Percentiles rank a stretch among this genome's conserved stretches.
phyloP scores from a whole-genome alignment of 2,888 invertebrate genomes.

The Melinopterus prodromus region DNA sequence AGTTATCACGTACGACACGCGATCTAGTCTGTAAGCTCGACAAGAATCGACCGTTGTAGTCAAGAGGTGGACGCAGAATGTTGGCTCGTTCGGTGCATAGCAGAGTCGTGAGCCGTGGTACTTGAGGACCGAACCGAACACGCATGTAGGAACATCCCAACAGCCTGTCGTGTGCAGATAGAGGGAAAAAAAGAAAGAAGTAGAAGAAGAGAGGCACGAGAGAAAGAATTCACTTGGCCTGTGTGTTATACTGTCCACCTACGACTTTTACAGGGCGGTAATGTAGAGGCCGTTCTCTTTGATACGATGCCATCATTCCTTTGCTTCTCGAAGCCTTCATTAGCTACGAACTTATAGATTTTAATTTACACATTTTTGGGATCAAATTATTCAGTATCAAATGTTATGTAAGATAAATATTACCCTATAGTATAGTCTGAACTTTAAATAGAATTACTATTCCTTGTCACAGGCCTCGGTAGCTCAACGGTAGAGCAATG shows the following conservation, averaged over 20 bases:
- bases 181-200: background rate
- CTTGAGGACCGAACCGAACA: background rate
- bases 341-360: too few relatives aligned
- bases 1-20: background rate
- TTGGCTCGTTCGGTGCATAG: background rate
- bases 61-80: background rate
- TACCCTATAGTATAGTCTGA: too few relatives aligned
- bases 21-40: background rate
- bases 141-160: background rate
- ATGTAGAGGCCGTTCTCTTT: background rate
- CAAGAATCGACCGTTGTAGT: background rate
- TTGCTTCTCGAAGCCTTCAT: too few relatives aligned
- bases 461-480: too few relatives aligned
- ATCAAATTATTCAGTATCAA: too few relatives aligned
- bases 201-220: background rate
- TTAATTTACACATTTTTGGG: too few relatives aligned
- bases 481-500: too few relatives aligned
- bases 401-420: too few relatives aligned
- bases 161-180: background rate
- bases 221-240: background rate
- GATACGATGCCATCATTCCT: background rate
- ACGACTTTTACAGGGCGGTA: background rate
- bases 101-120: background rate
- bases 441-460: too few relatives aligned
- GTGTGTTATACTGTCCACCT: conserved; percentile 4